Evolutionary conservation across 2,113 vertebrate species (phyloP), one percentile per base, ranked within the genome.

Genomic region (Maccullochella peelii): DNA sequence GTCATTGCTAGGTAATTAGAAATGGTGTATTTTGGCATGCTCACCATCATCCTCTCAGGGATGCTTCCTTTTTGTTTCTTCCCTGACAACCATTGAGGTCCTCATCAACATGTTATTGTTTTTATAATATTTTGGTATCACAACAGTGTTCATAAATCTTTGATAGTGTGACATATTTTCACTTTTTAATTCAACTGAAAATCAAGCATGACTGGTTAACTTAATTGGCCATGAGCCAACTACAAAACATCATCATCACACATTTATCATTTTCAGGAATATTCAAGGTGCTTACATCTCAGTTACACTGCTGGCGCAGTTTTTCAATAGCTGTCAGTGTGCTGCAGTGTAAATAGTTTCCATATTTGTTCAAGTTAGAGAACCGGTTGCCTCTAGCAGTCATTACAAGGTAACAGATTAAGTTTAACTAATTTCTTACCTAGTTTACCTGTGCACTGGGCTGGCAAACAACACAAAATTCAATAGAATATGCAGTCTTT

Each of bases 1-100:
- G 42, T 82, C 63, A 68, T 8, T 73, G 52, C 71, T 55, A 27
- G 66, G 81, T 86, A 85, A 90, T 86, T 80, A 82, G 55, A 86
- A 72, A 77, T 63, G 47, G 40, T 73, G 47, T 74, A 40, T 67
- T 50, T 47, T 42, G 52, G 58, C 80, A 42, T n/a, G 12, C 38
- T 66, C 57, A 6, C 66, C 33, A 15, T 83, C 23, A 33, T 4
- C 21, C n/a, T 52, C 21, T 40, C 62, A 72, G 12, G 23, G 38
- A 42, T 10, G 50, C 49, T 18, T 79, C 40, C 57, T 49, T 30
- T 78, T 77, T 66, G 27, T 52, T 59, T 38, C 44, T 42, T 21
- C 6, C 47, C 14, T 47, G 65, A 78, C 73, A 79, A 50, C 69
- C 36, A 20, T 8, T 71, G n/a, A 73, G 6, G 49, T 74, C 49